Evolutionary conservation across 2,888 invertebrate genomes (phyloP).

Genomic region (Antheraea assamensis): DNA sequence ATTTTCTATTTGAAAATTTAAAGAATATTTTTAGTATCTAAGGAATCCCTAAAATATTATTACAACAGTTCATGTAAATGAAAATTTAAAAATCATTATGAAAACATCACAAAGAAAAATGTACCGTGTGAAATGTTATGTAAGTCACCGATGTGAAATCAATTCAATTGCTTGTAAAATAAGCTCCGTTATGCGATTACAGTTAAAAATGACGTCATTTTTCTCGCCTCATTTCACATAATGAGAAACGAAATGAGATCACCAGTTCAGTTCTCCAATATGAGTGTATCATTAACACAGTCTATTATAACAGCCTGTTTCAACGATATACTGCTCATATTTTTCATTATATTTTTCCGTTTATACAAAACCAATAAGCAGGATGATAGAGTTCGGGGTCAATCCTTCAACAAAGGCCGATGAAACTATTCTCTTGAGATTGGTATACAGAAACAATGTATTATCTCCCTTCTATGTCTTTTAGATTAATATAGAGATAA

Average conservation of each 20-base stretch:
- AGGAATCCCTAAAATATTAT: too few relatives aligned
- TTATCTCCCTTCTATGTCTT: conserved; percentile 29
- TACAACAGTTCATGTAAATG: too few relatives aligned
- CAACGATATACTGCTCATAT: conserved; percentile 30
- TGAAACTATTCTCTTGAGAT: conserved; percentile 49
- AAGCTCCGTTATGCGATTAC: conserved; percentile 17
- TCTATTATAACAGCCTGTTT: conserved; percentile 12
- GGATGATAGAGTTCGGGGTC: conserved; percentile 56
- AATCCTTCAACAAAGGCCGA: conserved; percentile 45
- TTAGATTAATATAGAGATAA: not conserved
- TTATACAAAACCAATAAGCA: conserved; percentile 57
- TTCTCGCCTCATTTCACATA: not conserved
- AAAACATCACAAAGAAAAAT: not conserved
- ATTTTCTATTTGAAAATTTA: too few relatives aligned
- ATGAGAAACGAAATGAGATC: conserved; percentile 5
- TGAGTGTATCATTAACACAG: not conserved
- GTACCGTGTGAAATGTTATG: not conserved
- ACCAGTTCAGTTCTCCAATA: not conserved
- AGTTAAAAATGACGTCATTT: conserved; percentile 7
- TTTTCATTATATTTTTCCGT: conserved; percentile 53
- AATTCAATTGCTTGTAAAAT: conserved; percentile 15
- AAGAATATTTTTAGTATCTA: too few relatives aligned
- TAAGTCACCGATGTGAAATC: not conserved
- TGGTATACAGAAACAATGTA: conserved; percentile 48
- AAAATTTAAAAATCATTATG: not conserved